A percentile compares a stretch with the other conserved stretches of the same genome.
Conservation (phyloP, 2,888 invertebrate species). For the Lepidocyrtinus sp. region DNA sequence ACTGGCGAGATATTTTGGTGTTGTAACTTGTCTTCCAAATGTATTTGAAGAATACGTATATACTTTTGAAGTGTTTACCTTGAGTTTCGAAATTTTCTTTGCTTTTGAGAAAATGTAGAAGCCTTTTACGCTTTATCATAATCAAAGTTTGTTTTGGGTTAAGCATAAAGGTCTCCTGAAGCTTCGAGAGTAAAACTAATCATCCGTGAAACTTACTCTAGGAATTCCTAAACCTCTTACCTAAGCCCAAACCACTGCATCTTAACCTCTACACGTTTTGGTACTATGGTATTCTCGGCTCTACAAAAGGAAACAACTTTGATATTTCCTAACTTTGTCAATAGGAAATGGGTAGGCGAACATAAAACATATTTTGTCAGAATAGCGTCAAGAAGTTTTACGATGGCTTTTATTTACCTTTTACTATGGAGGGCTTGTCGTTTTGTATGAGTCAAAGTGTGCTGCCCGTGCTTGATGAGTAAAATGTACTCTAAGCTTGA, state of each 20-base stretch:
- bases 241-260: neutral
- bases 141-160: slow-evolving; percentile 7
- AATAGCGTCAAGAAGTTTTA: neutral
- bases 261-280: neutral
- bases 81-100: slow-evolving; percentile 31
- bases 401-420: slow-evolving; percentile 8
- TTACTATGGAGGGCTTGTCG: neutral
- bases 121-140: neutral
- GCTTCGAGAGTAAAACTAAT: slow-evolving; percentile 23
- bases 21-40: no score
- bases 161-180: slow-evolving; percentile 4
- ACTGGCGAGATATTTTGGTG: no score
- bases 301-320: no score
- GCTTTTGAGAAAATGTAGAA: slow-evolving; percentile 1
- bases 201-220: slow-evolving; percentile 14
- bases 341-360: neutral
- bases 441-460: neutral
- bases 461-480: neutral
- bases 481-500: neutral
- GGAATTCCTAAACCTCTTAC: neutral
- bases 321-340: neutral
- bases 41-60: no score
- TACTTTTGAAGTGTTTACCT: slow-evolving; percentile 30
- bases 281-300: neutral
- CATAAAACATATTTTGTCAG: neutral